A percentile compares a stretch with the other conserved stretches of the same genome.
These are phyloP conservation scores for Yponomeuta evonymella DNA, from an alignment of 2,888 invertebrate genomes.

Conservation along the genomic window DNA sequence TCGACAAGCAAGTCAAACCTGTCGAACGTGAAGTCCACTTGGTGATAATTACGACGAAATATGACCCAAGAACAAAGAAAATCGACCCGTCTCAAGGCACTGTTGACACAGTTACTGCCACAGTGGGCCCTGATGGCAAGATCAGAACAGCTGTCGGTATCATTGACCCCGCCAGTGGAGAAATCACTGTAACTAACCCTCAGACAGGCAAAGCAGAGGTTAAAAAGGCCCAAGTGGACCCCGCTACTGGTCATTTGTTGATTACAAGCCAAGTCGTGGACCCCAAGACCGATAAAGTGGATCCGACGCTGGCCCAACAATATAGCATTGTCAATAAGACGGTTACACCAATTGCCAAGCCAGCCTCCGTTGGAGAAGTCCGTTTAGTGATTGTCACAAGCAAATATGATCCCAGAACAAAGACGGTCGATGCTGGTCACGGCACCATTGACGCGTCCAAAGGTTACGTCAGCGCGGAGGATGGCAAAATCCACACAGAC, in stretches of 20 bases:
- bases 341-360: conserved; percentile 55
- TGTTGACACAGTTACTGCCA: conserved; percentile 77
- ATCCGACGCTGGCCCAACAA: conserved; percentile 74
- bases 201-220: conserved; percentile 71
- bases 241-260: conserved; percentile 73
- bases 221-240: conserved; percentile 75
- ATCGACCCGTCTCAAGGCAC: conserved; percentile 60
- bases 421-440: conserved; percentile 72
- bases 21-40: conserved; percentile 72
- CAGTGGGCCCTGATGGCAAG: conserved; percentile 68
- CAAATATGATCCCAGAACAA: conserved; percentile 77
- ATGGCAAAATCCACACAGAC: conserved; percentile 76
- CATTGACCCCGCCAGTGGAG: conserved; percentile 78
- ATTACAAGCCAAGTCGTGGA: conserved; percentile 75
- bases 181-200: conserved; percentile 63
- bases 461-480: conserved; percentile 68
- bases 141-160: conserved; percentile 79
- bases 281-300: conserved; percentile 75
- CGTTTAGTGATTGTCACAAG: conserved; percentile 66
- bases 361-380: conserved; percentile 57
- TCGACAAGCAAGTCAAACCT: conserved; percentile 59
- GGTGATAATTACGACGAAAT: conserved; percentile 77
- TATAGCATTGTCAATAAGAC: conserved; percentile 65
- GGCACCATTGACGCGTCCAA: conserved; percentile 73
- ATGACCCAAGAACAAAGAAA: conserved; percentile 73